phyloP scores from a whole-genome alignment of 2,113 vertebrate species.

The Poecilia latipinna region DNA sequence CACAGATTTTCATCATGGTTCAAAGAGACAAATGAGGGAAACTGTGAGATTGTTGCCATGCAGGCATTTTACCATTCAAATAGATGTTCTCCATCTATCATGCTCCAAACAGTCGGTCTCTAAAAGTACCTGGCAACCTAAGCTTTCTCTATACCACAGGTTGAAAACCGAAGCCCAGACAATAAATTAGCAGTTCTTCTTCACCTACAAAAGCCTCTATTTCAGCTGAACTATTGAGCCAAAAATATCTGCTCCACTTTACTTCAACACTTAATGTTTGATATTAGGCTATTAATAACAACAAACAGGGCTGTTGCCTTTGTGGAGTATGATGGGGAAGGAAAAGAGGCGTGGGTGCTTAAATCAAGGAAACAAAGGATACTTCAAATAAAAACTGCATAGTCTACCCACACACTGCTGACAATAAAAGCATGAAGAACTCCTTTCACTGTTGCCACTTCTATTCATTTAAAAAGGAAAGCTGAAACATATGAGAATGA shows the following conservation, averaged over 20 bases:
- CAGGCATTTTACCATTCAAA: slow-evolving; percentile 49
- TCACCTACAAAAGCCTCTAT: neutral
- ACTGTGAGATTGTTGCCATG: slow-evolving; percentile 6
- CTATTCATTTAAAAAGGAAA: neutral
- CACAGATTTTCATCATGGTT: slow-evolving; percentile 34
- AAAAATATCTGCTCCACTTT: slow-evolving; percentile 66
- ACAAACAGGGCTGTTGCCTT: slow-evolving; percentile 23
- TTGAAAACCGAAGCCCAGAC: slow-evolving; percentile 15
- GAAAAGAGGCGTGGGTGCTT: neutral
- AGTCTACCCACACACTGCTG: neutral
- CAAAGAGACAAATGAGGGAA: slow-evolving; percentile 22
- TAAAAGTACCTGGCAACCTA: slow-evolving; percentile 64
- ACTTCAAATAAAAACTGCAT: slow-evolving; percentile 2
- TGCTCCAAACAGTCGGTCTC: slow-evolving; percentile 41
- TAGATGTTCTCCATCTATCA: slow-evolving; percentile 64
- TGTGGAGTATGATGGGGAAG: slow-evolving; percentile 2
- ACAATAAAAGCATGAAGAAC: neutral
- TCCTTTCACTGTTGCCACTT: neutral
- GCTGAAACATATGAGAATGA: neutral
- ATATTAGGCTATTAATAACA: slow-evolving; percentile 59
- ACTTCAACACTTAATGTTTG: slow-evolving; percentile 38
- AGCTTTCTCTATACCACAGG: slow-evolving; percentile 27
- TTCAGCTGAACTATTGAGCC: slow-evolving; percentile 24
- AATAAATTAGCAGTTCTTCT: slow-evolving; percentile 5
- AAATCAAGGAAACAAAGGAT: slow-evolving; percentile 18